Evolutionary conservation across 1,140 invertebrate species (phyloP).

Genomic region (Rhyacophila brunnea): DNA sequence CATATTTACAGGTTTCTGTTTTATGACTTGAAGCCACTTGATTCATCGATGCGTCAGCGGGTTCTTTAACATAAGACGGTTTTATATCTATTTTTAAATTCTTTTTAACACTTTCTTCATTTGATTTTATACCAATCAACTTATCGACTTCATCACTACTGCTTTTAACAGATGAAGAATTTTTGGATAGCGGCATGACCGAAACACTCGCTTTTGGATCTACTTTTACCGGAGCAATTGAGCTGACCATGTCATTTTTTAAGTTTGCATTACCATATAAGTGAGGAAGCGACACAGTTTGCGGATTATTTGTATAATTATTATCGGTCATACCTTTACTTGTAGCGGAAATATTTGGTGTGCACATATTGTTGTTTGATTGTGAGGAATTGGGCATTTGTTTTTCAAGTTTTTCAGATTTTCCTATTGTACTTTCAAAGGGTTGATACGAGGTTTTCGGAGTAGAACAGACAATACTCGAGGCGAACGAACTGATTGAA

Average conservation of each 20-base stretch:
- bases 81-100: not conserved
- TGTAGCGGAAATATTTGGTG: not conserved
- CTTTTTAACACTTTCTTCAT: not conserved
- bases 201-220: not conserved
- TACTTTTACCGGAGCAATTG: not conserved
- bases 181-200: not conserved
- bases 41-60: too few species aligned
- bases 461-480: slow-evolving; percentile 21
- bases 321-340: not conserved
- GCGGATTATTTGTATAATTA: not conserved
- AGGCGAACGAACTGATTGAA: slow-evolving; percentile 2
- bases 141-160: not conserved
- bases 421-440: too few species aligned
- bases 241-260: not conserved
- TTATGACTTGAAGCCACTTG: too few species aligned
- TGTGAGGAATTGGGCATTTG: too few species aligned
- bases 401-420: too few species aligned
- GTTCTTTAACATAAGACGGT: not conserved
- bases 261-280: too few species aligned
- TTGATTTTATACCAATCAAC: not conserved
- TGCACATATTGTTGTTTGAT: too few species aligned
- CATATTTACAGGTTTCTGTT: too few species aligned
- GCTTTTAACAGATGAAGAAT: not conserved
- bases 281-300: too few species aligned
- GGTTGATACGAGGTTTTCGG: slow-evolving; percentile 20